phyloP scores from a whole-genome alignment of 2,888 invertebrate species.

The Notodonta ziczac region DNA sequence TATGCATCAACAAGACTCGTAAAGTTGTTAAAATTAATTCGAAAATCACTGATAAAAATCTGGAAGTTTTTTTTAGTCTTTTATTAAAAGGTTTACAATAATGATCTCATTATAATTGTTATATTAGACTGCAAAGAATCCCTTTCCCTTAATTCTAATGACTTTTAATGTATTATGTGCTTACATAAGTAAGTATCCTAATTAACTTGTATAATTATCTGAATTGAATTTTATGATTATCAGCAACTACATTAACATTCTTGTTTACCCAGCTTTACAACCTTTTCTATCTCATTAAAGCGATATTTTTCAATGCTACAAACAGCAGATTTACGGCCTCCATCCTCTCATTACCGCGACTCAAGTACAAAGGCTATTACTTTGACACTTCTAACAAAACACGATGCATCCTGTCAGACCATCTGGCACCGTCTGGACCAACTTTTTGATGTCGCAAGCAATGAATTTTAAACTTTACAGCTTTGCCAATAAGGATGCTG shows the following conservation, averaged over 20 bases:
- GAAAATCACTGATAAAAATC: no score
- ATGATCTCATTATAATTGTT: no score
- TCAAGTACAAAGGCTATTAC: constrained; percentile 57
- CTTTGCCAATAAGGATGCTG: constrained; percentile 14
- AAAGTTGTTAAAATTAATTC: no score
- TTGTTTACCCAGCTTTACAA: constrained; percentile 11
- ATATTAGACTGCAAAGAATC: no score
- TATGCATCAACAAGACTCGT: no score
- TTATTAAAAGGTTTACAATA: no score
- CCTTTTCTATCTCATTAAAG: constrained; percentile 27
- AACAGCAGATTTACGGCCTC: constrained; percentile 53
- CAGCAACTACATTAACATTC: constrained; percentile 11
- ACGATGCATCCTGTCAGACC: constrained; percentile 59
- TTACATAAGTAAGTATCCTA: no score
- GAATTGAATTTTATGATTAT: background rate
- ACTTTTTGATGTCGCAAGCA: constrained; percentile 17
- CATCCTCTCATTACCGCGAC: constrained; percentile 45
- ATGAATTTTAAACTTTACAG: constrained; percentile 28
- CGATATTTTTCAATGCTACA: constrained; percentile 37
- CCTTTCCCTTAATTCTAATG: background rate
- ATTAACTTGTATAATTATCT: no score
- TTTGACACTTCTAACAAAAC: constrained; percentile 60
- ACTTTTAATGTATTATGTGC: no score
- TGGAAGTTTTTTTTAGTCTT: no score
- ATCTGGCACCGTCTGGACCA: constrained; percentile 54